Base-by-base conservation (phyloP, 1,140 invertebrate species). In the Diorhabda elongata region DNA sequence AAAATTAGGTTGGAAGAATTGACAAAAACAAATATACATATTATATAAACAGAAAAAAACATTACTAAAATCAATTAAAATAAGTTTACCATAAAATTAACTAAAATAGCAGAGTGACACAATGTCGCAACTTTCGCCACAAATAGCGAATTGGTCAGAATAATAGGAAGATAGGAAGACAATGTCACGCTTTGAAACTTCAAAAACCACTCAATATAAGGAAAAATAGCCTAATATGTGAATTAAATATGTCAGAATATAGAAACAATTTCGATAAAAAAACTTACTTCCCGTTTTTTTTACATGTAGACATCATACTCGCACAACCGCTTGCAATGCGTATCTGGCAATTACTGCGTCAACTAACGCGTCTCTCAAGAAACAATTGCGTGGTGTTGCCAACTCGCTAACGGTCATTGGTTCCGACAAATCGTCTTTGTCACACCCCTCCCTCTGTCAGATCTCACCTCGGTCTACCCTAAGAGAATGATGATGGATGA, bases 41-140 rank as follows among this genome's bases (percentile, higher is more conserved):
- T 26, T 42, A 61, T n/a, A 42, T n/a, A 61, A 61, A 61, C n/a
- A 43, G 3, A 9, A 43, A 61, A 42, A 43, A 9, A 5, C 5
- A 41, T 42, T 9, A 9, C 26, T 4, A 61, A 61, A 9, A 43
- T 42, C 42, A 8, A 43, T 6, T 42, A n/a, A 44, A 61, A 9
- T 42, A 7, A 41, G 26, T 3, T 43, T 9, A 9, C 41, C 41
- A 9, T 7, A 42, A 42, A 61, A 43, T 61, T n/a, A 44, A 61
- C 3, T 42, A 44, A 11, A 44, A 42, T 61, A 61, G 61, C 43
- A 61, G 61, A 61, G 61, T 61, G 61, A 61, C 61, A 61, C 6
- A 0, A 26, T 61, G 61, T 61, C 61, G 8, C 61, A 61, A 61
- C 61, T 61, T 42, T 5, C 61, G 61, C 42, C 5, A 5, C 44